Evolutionary conservation across 2,888 invertebrate species (phyloP).

Genomic region (Pimpla rufipes): DNA sequence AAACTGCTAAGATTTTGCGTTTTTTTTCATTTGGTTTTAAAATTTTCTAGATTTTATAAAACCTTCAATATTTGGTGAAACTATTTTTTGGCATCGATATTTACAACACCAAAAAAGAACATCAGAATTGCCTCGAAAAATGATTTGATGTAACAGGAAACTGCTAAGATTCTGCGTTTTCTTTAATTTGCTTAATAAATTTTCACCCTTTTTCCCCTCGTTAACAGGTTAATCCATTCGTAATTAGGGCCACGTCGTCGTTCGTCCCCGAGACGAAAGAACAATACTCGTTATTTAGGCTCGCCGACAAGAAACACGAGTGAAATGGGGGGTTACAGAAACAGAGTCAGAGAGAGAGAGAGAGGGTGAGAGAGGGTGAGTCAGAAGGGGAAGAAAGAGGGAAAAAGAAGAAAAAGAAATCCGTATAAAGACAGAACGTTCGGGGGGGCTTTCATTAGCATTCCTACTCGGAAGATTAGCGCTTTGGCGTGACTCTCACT

Average conservation of each 20-base stretch:
- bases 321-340: slow-evolving; percentile 17
- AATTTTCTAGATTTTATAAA: no score
- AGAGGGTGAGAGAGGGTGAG: no score
- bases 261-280: slow-evolving; percentile 34
- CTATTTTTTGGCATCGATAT: not conserved
- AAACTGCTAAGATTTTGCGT: no score
- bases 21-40: no score
- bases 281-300: slow-evolving; percentile 46
- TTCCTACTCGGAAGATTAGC: slow-evolving; percentile 81
- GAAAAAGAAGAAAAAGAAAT: slow-evolving; percentile 71
- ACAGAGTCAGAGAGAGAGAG: slow-evolving; percentile 32
- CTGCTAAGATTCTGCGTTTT: no score
- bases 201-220: not conserved
- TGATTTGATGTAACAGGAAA: no score
- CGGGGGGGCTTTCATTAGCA: slow-evolving; percentile 79
- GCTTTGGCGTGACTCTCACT: slow-evolving; percentile 73
- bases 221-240: slow-evolving; percentile 7
- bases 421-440: slow-evolving; percentile 68
- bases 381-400: slow-evolving; percentile 64
- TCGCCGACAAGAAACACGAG: slow-evolving; percentile 43
- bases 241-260: slow-evolving; percentile 3
- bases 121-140: no score
- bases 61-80: no score
- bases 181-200: not conserved
- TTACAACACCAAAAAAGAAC: no score